Evolutionary conservation across 64 coral and sea anemone genomes (phyloP).

Genomic region (Stichodactyla mertensii): DNA sequence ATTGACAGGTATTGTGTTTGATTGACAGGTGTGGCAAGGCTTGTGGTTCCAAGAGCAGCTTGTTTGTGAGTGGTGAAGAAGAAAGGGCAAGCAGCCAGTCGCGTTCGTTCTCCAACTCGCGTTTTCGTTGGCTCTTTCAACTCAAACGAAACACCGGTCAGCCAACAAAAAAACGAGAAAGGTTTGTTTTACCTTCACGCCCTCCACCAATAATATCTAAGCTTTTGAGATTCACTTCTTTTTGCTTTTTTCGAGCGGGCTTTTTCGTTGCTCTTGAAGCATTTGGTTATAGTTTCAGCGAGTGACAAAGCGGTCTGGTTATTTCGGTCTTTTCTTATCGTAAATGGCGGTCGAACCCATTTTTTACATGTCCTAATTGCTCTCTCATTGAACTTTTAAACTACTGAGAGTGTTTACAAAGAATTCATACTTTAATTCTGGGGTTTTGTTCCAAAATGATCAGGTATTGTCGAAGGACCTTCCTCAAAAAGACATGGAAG

Average conservation of each 20-base stretch:
- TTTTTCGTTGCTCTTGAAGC: constrained; percentile 14
- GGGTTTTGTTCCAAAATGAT: constrained; percentile 46
- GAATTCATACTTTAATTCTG: background rate
- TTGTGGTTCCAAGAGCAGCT: constrained; percentile 77
- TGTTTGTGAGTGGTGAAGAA: constrained; percentile 99
- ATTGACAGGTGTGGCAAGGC: constrained; percentile 79
- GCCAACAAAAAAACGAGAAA: constrained; percentile 99
- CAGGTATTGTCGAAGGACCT: constrained; percentile 10
- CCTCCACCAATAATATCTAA: constrained; percentile 98
- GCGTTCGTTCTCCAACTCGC: constrained; percentile 88
- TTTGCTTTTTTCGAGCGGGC: constrained; percentile 35
- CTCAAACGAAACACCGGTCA: constrained; percentile 99
- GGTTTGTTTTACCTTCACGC: constrained; percentile 99
- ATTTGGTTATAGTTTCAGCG: constrained; percentile 6
- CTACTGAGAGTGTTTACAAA: background rate
- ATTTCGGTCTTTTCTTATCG: constrained; percentile 1
- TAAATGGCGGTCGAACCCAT: background rate
- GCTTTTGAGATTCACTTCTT: constrained; percentile 69
- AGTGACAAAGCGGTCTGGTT: background rate
- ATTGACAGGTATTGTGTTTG: constrained; percentile 51
- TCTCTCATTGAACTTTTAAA: constrained; percentile 5
- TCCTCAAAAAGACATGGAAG: background rate
- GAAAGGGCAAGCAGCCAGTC: constrained; percentile 73
- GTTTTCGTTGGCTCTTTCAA: constrained; percentile 98
- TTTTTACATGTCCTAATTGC: constrained; percentile 8